Evolutionary conservation across 2,797 vertebrate genomes (phyloP).

Genomic region (Cetoscarus ocellatus): DNA sequence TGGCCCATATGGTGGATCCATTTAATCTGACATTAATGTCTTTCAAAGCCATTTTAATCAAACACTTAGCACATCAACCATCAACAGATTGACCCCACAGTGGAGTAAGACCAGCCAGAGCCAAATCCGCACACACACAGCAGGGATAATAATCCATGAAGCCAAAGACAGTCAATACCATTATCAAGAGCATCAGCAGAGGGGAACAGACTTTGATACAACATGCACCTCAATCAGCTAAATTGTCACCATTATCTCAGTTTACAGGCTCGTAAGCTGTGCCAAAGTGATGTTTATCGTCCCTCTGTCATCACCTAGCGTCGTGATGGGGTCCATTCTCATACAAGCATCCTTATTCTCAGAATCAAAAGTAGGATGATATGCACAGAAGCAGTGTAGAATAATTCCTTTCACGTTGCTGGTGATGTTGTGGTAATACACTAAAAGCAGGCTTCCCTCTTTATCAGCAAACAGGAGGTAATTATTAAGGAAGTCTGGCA

Average conservation of each 20-base stretch:
- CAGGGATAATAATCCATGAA: constrained; percentile 51
- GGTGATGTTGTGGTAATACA: constrained; percentile 29
- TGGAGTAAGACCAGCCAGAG: constrained; percentile 22
- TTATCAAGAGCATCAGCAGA: constrained; percentile 56
- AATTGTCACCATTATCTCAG: constrained; percentile 60
- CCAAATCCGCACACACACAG: constrained; percentile 23
- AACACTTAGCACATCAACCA: constrained; percentile 23
- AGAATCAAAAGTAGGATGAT: constrained; percentile 26
- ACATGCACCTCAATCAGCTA: constrained; percentile 51
- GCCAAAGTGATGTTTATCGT: constrained; percentile 41
- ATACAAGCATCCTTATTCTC: constrained; percentile 12
- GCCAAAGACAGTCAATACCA: constrained; percentile 51
- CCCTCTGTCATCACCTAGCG: constrained; percentile 21
- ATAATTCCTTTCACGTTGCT: constrained; percentile 18
- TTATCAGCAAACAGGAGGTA: constrained; percentile 50
- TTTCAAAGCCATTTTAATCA: constrained; percentile 29
- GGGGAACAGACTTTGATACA: constrained; percentile 28
- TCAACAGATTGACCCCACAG: constrained; percentile 10
- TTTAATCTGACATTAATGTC: neutral
- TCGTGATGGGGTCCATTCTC: constrained; percentile 21
- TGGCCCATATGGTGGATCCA: neutral
- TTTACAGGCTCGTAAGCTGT: constrained; percentile 41
- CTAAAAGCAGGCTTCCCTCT: constrained; percentile 21
- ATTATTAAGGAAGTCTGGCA: constrained; percentile 56
- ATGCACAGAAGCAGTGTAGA: constrained; percentile 4